Evolutionary conservation across 2,113 vertebrate genomes (phyloP).

Genomic region (Ammodramus savannarum): DNA sequence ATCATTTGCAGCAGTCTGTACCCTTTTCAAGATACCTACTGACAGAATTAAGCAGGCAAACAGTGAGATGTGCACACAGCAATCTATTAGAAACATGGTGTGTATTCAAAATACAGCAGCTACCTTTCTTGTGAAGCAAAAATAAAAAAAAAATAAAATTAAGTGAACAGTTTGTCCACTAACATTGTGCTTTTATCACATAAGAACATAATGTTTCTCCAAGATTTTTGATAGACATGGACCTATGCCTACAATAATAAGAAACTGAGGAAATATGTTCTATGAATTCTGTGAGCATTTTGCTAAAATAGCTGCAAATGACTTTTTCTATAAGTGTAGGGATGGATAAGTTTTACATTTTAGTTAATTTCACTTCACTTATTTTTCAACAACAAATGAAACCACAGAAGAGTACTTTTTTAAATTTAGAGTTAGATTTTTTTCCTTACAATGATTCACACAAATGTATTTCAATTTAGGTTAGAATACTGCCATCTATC

Average conservation of each 20-base stretch:
- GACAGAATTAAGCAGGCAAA: not conserved
- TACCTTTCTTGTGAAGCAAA: not conserved
- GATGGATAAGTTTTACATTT: not conserved
- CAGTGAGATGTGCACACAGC: not conserved
- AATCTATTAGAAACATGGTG: not conserved
- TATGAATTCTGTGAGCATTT: not conserved
- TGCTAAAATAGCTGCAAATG: not conserved
- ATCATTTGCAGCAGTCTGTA: not conserved
- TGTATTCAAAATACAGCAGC: not conserved
- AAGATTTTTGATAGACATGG: not conserved
- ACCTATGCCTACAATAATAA: not conserved
- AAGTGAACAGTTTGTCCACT: not conserved
- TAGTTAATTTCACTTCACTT: not conserved
- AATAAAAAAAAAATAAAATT: not conserved
- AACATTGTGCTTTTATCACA: not conserved
- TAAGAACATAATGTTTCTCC: not conserved
- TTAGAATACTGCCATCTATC: not conserved
- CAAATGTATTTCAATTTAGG: not conserved
- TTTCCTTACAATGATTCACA: not conserved
- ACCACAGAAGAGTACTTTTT: not conserved
- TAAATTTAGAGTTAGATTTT: not conserved
- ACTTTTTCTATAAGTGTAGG: not conserved
- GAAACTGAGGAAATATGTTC: not conserved
- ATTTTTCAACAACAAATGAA: not conserved
- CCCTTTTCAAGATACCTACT: not conserved